These are phyloP conservation scores for Trachelus stipa DNA, from an alignment of 2,888 invertebrate species.

Conservation along the genomic window DNA sequence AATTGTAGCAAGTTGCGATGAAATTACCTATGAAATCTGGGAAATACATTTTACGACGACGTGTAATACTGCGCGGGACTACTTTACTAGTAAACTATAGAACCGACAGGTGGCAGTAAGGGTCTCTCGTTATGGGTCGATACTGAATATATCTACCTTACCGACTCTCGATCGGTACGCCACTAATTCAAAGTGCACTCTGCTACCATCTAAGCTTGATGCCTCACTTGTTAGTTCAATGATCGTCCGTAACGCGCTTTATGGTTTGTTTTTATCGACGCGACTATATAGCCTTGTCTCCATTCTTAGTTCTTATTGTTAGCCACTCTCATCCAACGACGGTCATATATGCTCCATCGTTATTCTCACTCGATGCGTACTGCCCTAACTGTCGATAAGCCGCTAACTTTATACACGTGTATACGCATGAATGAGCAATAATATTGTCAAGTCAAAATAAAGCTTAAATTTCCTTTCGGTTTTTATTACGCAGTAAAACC, in stretches of 20 bases:
- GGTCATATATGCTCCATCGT: constrained; percentile 14
- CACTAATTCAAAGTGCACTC: constrained; percentile 45
- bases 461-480: constrained; percentile 21
- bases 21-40: not conserved
- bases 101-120: constrained; percentile 56
- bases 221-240: constrained; percentile 58
- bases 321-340: not conserved
- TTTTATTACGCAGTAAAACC: constrained; percentile 24
- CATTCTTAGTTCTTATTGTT: not conserved
- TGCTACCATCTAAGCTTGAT: constrained; percentile 56
- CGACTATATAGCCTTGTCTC: not conserved
- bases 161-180: constrained; percentile 57
- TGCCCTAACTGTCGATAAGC: constrained; percentile 43
- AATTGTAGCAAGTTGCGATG: not conserved
- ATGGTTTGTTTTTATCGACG: constrained; percentile 65
- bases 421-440: not conserved
- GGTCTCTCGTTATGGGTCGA: constrained; percentile 16
- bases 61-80: constrained; percentile 47
- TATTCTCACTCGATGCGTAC: constrained; percentile 37
- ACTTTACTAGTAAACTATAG: constrained; percentile 45
- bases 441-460: constrained; percentile 40
- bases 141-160: constrained; percentile 50
- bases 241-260: constrained; percentile 63
- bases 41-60: not conserved
- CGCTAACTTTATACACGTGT: constrained; percentile 40